phyloP scores from a whole-genome alignment of 2,888 invertebrate genomes.

The Morpho helenor region DNA sequence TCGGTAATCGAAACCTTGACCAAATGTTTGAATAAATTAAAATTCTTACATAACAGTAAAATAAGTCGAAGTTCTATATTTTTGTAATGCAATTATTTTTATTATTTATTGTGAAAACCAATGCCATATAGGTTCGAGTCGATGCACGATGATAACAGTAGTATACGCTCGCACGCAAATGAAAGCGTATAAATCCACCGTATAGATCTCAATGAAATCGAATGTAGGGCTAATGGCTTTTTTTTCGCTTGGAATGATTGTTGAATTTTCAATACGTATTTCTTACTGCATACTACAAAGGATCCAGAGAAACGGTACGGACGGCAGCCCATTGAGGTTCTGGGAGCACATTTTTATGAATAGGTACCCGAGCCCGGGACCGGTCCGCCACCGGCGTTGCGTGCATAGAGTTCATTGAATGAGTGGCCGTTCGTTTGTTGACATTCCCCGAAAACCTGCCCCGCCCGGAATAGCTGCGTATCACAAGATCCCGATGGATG shows the following conservation, averaged over 20 bases:
- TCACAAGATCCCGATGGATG: slow-evolving; percentile 55
- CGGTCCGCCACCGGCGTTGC: slow-evolving; percentile 67
- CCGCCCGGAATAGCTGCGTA: slow-evolving; percentile 67
- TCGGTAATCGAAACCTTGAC: too few species aligned
- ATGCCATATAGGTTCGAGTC: too few species aligned
- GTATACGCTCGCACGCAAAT: slow-evolving; percentile 12
- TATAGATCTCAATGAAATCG: slow-evolving; percentile 21
- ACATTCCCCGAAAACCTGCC: slow-evolving; percentile 79
- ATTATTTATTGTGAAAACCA: too few species aligned
- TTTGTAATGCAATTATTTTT: too few species aligned
- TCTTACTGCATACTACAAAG: slow-evolving; percentile 21
- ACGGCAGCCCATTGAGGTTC: slow-evolving; percentile 59
- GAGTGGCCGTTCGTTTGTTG: slow-evolving; percentile 74
- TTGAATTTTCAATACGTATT: slow-evolving; percentile 16
- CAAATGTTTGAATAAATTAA: too few species aligned
- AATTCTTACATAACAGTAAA: background rate
- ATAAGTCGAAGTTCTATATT: too few species aligned
- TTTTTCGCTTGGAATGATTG: slow-evolving; percentile 29
- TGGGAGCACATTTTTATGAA: slow-evolving; percentile 73
- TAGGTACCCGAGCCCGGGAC: slow-evolving; percentile 53
- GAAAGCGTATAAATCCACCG: slow-evolving; percentile 16
- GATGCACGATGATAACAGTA: background rate
- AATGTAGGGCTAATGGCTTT: slow-evolving; percentile 6
- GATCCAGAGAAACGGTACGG: slow-evolving; percentile 44
- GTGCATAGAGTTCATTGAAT: slow-evolving; percentile 74